Conservation (phyloP, 1,140 invertebrate genomes). For the Calephelis nemesis region DNA sequence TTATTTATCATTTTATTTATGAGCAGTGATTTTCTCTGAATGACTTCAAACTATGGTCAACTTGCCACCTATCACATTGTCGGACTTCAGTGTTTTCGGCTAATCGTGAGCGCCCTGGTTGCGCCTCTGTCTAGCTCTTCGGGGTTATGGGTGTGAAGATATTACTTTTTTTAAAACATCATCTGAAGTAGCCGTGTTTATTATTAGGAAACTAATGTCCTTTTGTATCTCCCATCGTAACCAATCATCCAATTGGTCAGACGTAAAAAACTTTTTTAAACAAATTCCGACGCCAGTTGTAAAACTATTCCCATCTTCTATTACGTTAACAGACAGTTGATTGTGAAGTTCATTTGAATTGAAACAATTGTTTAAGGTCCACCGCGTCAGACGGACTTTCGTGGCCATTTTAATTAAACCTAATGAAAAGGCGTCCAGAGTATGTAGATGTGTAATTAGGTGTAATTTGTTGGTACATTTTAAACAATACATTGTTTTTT, state of each 20-base stretch:
- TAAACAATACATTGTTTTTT: neutral
- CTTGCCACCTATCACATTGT: too few relatives aligned
- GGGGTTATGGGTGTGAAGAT: too few relatives aligned
- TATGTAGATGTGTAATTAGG: constrained; percentile 5
- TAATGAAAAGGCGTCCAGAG: constrained; percentile 34
- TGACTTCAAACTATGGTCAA: too few relatives aligned
- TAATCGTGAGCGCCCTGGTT: too few relatives aligned
- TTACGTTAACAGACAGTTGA: constrained; percentile 13
- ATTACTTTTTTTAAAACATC: too few relatives aligned
- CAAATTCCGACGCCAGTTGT: neutral
- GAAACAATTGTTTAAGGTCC: constrained; percentile 28
- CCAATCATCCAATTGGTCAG: neutral
- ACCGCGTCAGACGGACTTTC: constrained; percentile 21
- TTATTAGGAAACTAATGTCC: too few relatives aligned
- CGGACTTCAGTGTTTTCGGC: too few relatives aligned
- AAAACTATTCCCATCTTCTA: constrained; percentile 14
- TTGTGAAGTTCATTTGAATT: constrained; percentile 26
- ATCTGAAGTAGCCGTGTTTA: too few relatives aligned
- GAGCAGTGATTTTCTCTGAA: too few relatives aligned
- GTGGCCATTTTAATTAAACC: constrained; percentile 29
- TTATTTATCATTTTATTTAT: too few relatives aligned
- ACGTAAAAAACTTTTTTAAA: neutral
- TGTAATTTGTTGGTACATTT: neutral
- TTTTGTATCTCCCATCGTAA: too few relatives aligned
- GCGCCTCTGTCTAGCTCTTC: too few relatives aligned